A percentile compares a stretch with the other conserved stretches of the same genome.
Conservation (phyloP, 2,113 vertebrate species). For the Mixornis gularis region DNA sequence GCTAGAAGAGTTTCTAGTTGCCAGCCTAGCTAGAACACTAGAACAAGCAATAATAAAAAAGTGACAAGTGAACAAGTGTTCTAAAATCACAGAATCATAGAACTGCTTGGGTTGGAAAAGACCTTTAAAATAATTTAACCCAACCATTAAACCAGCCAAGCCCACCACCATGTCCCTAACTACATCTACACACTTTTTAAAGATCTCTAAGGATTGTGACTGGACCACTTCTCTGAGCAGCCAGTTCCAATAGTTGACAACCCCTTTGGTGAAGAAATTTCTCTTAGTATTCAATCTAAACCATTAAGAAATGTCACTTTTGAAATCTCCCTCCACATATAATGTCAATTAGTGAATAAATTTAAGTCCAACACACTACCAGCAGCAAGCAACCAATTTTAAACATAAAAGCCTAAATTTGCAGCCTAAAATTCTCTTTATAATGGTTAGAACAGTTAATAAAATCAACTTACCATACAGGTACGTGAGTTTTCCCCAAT, state of each 20-base stretch:
- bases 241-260: not conserved
- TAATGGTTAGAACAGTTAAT: not conserved
- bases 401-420: not conserved
- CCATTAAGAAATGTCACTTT: not conserved
- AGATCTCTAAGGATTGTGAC: not conserved
- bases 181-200: not conserved
- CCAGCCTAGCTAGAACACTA: not conserved
- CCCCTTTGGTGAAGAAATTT: not conserved
- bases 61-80: not conserved
- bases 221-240: not conserved
- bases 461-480: slow-evolving; percentile 85
- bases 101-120: not conserved
- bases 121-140: not conserved
- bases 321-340: not conserved
- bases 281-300: not conserved
- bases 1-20: not conserved
- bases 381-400: not conserved
- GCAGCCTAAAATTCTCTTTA: not conserved
- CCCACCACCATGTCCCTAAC: not conserved
- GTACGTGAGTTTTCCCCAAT: slow-evolving; percentile 97
- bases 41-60: not conserved
- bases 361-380: not conserved
- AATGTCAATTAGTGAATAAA: not conserved
- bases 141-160: not conserved
- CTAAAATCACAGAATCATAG: not conserved